These are phyloP conservation scores for Peribatodes rhomboidaria DNA, from an alignment of 2,888 invertebrate genomes.

Conservation along the genomic window DNA sequence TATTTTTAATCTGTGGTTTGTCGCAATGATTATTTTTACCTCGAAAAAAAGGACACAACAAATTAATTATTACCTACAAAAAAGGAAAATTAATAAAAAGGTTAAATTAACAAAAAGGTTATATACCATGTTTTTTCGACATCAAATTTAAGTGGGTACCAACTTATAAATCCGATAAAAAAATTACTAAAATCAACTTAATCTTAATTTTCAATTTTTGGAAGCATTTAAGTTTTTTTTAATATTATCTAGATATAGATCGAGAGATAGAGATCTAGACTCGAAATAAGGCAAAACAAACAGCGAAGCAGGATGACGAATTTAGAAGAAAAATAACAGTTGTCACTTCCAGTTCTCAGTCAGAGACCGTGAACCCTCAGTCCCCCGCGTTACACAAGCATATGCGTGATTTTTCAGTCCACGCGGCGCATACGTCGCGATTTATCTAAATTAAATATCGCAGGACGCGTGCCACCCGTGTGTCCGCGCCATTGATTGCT, in stretches of 20 bases:
- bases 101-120: too few species aligned
- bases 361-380: slow-evolving; percentile 42
- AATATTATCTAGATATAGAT: too few species aligned
- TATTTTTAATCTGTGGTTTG: not conserved
- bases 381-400: slow-evolving; percentile 64
- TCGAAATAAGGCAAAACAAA: too few species aligned
- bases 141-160: too few species aligned
- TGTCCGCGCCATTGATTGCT: slow-evolving; percentile 68
- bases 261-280: too few species aligned
- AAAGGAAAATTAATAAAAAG: too few species aligned
- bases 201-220: not conserved
- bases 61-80: too few species aligned
- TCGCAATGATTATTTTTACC: too few species aligned
- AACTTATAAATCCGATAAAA: not conserved
- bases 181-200: not conserved
- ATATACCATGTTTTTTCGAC: too few species aligned
- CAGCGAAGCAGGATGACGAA: too few species aligned
- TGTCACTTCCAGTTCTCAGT: slow-evolving; percentile 57
- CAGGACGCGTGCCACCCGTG: slow-evolving; percentile 77
- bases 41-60: too few species aligned
- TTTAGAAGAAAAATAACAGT: too few species aligned
- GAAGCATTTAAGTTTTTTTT: not conserved
- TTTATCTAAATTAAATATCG: slow-evolving; percentile 87
- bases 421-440: slow-evolving; percentile 80
- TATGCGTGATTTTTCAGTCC: slow-evolving; percentile 84